These are phyloP conservation scores for Hiodon alosoides DNA, from an alignment of 2,113 vertebrate species.

Conservation along the genomic window DNA sequence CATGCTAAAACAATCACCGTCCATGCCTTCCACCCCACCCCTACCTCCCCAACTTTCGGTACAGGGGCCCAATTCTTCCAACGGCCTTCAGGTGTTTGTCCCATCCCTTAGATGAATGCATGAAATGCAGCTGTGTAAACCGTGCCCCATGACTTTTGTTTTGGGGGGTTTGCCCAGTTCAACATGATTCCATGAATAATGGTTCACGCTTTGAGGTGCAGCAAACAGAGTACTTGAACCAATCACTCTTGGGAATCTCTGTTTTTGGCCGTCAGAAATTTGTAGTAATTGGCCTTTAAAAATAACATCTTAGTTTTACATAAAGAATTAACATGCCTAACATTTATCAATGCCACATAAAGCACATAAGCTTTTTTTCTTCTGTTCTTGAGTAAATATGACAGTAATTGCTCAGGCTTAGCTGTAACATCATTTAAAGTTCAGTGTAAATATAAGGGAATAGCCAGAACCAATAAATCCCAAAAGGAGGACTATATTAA, in stretches of 20 bases:
- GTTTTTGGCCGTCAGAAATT: neutral
- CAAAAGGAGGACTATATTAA: too few species aligned
- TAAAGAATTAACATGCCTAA: too few species aligned
- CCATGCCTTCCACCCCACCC: neutral
- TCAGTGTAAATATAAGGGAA: too few species aligned
- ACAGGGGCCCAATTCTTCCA: neutral
- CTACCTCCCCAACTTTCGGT: neutral
- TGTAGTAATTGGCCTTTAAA: constrained; percentile 2
- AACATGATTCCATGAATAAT: constrained; percentile 22
- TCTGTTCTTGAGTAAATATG: too few species aligned
- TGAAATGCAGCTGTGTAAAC: constrained; percentile 17
- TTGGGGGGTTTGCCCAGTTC: constrained; percentile 9
- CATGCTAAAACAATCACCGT: constrained; percentile 4
- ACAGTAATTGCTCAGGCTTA: too few species aligned
- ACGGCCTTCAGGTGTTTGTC: constrained; percentile 18
- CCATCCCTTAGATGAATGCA: neutral
- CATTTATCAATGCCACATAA: too few species aligned
- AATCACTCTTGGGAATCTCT: constrained; percentile 15
- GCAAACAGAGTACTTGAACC: constrained; percentile 10
- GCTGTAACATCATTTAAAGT: too few species aligned
- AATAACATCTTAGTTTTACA: too few species aligned
- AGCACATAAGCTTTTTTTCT: too few species aligned
- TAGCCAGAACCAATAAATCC: too few species aligned
- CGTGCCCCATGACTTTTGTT: constrained; percentile 12
- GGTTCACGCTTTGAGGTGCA: constrained; percentile 3